Base-by-base conservation (phyloP, 2,797 vertebrate species). In the Merluccius polli region DNA sequence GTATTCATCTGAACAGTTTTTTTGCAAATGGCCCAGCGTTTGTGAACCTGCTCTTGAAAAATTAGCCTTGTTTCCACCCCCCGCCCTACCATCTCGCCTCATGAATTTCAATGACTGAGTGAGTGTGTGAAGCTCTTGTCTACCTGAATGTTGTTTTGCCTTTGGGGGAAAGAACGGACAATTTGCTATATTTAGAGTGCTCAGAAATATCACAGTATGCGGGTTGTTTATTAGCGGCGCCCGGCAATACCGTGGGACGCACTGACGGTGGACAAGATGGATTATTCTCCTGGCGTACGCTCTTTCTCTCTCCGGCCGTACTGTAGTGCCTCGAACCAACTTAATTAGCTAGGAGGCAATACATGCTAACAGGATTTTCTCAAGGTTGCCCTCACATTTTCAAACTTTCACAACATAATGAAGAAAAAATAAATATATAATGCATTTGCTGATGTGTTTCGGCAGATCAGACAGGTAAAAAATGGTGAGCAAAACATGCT, bases 81-180 rank as follows among this genome's bases (percentile, higher is more conserved):
- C 76, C 59, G 24, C 59, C 59, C 24, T 65, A 65, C 59, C 59
- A 27, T 32, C 71, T 83, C 81, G 85, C 29, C 87, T 87, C 84
- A 85, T 92, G 90, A 92, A 93, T 93, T 91, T 90, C 86, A 93
- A 87, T 89, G 86, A 89, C 82, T 78, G 72, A 74, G 70, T 77
- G 84, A 80, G 83, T 70, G 73, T 81, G 84, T 81, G 84, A 32
- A 72, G 78, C 74, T 38, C 41, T 75, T 65, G 75, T 89, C 75
- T 83, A 83, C 80, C 79, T 77, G 78, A 59, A 84, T 79, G 73
- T 71, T 33, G 74, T 81, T 81, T 78, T 79, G 81, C 82, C 78
- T 81, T 59, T 0, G 59, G 78, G 33, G 75, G 68, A 80, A 85
- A 78, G 85, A 83, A 67, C 70, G 78, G 74, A 90, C 85, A 86